phyloP scores from a whole-genome alignment of 2,888 invertebrate species.

The Aricia artaxerxes region DNA sequence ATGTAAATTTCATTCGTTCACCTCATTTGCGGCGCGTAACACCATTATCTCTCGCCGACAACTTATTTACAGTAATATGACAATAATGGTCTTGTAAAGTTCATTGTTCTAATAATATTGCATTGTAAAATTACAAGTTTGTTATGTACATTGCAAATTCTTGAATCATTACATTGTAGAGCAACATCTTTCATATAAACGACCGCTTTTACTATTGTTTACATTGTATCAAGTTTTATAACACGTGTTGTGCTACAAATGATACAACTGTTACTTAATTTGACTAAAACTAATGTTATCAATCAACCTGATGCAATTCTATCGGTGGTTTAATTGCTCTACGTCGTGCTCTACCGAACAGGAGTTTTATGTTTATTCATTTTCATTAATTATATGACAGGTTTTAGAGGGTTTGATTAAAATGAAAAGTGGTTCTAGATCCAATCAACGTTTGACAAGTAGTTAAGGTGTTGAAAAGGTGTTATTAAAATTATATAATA shows the following conservation, averaged over 20 bases:
- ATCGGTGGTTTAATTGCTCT: not conserved
- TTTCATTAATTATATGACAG: not conserved
- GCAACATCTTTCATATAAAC: not conserved
- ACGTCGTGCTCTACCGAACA: conserved; percentile 4
- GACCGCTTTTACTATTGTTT: not conserved
- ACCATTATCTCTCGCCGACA: not conserved
- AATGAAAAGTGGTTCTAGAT: not conserved
- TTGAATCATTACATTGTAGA: not conserved
- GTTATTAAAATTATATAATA: not conserved
- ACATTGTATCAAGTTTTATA: not conserved
- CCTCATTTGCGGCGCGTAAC: not conserved
- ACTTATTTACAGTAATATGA: conserved; percentile 12
- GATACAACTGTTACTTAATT: conserved; percentile 17
- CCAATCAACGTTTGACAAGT: not conserved
- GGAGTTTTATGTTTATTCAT: conserved; percentile 6
- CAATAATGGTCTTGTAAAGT: not conserved
- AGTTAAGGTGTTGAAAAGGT: not conserved
- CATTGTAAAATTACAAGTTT: not conserved
- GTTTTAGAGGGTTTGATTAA: conserved; percentile 5
- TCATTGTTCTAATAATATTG: not conserved
- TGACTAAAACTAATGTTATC: conserved; percentile 23
- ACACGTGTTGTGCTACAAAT: not conserved
- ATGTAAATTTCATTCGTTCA: conserved; percentile 3
- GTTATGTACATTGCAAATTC: not conserved
- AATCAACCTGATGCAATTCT: conserved; percentile 24